phyloP scores from a whole-genome alignment of 1,140 invertebrate species.

The Nylanderia fulva region DNA sequence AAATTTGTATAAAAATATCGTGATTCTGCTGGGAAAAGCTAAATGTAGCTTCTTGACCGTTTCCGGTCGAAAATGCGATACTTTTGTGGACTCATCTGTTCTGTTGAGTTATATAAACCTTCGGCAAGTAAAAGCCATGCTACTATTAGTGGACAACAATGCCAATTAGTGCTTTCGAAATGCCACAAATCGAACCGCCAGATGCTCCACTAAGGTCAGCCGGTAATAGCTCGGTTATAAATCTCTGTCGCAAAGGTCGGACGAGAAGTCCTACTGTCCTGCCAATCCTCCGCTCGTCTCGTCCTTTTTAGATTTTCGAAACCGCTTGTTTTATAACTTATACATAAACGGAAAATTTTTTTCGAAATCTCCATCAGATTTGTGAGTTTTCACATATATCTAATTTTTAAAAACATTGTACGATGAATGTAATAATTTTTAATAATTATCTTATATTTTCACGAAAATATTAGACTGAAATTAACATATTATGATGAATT shows the following conservation, averaged over 20 bases:
- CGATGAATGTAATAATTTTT: neutral
- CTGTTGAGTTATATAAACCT: neutral
- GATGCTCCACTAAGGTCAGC: conserved; percentile 59
- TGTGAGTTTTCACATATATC: neutral
- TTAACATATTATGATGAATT: too few species aligned
- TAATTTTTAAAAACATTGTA: neutral
- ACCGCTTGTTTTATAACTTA: neutral
- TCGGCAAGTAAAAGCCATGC: neutral
- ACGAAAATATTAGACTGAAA: neutral
- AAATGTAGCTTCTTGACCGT: neutral
- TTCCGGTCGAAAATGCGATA: neutral
- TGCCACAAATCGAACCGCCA: conserved; percentile 55
- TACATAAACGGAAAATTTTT: neutral
- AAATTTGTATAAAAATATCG: too few species aligned
- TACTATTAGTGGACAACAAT: conserved; percentile 50
- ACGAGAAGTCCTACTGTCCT: conserved; percentile 16
- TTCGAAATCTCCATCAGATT: neutral
- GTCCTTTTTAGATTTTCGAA: neutral
- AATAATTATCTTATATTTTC: neutral
- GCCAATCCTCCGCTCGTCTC: neutral
- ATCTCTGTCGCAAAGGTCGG: conserved; percentile 62
- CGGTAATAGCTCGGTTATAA: conserved; percentile 71
- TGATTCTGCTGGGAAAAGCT: too few species aligned
- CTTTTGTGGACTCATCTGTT: neutral
- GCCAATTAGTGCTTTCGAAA: conserved; percentile 72